phyloP scores from a whole-genome alignment of 2,888 invertebrate genomes.

The Tenthredo livida region DNA sequence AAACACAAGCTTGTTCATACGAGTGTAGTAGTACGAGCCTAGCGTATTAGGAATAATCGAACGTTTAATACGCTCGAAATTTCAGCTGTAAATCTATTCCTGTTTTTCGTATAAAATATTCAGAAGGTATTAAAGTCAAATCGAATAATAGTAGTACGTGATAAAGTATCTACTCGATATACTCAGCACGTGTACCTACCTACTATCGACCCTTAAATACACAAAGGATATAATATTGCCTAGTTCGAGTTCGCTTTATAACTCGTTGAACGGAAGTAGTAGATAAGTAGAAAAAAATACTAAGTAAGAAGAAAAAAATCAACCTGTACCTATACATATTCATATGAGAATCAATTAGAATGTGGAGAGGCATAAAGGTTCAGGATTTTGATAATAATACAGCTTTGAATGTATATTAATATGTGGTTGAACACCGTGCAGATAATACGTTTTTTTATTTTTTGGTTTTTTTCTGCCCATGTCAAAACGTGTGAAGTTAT shows the following conservation, averaged over 20 bases:
- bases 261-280: conserved; percentile 12
- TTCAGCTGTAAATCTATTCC: not conserved
- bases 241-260: not conserved
- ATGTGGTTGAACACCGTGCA: not conserved
- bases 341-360: no score
- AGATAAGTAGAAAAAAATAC: not conserved
- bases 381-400: not conserved
- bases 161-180: conserved; percentile 18
- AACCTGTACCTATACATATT: not conserved
- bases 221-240: conserved; percentile 12
- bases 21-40: no score
- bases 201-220: conserved; percentile 35
- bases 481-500: conserved; percentile 7
- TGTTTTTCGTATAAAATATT: not conserved
- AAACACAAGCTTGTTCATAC: no score
- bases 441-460: not conserved
- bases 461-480: not conserved
- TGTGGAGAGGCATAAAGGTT: no score
- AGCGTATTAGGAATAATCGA: not conserved
- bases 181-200: not conserved
- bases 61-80: not conserved
- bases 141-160: not conserved
- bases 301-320: not conserved
- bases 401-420: not conserved
- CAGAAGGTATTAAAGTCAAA: not conserved